Base-by-base conservation (phyloP, 2,888 invertebrate species). In the Piscicola geometra region DNA sequence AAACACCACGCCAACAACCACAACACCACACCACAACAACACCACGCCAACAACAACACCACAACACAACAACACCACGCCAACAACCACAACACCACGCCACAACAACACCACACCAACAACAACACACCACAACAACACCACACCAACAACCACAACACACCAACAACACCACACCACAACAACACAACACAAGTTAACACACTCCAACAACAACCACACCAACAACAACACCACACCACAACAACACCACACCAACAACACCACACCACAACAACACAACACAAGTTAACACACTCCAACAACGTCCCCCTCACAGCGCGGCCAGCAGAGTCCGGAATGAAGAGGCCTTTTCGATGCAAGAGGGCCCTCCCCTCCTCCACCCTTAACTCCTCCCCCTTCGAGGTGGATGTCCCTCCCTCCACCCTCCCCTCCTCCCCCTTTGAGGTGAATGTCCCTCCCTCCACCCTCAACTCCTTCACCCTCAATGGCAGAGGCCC, bases 111-210 rank as follows among this genome's bases (percentile, higher is more conserved):
- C 9, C 5, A 5, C 41, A 41, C 41, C 15, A 5, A 41, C 41
- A 41, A 15, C 41, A n/a, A n/a, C n/a, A n/a, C n/a, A n/a, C n/a
- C n/a, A n/a, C 84, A 92, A 93, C 0, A 92, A 88, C 91, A 91
- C 84, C 15, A 81, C 69, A 69, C 3, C 41, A 41, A 41, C 32
- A 1, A 30, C 9, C 33, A 1, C 36, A 72, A 9, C 0, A 72
- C 18, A 72, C 18, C 32, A 56, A 25, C 47, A 32, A 18, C 50
- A 47, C 1, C 64, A 67, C 36, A 36, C 3, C 2, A 41, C 35
- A 12, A 35, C 3, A 28, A 35, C 21, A 36, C 35, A 67, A 15
- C 67, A 28, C n/a, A n/a, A n/a, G n/a, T n/a, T n/a, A n/a, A n/a
- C n/a, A n/a, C n/a, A n/a, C n/a, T n/a, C n/a, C n/a, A n/a, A n/a